Evolutionary conservation across 2,113 vertebrate genomes (phyloP), one percentile per base, ranked within the genome.

Genomic region (Noctilio leporinus): DNA sequence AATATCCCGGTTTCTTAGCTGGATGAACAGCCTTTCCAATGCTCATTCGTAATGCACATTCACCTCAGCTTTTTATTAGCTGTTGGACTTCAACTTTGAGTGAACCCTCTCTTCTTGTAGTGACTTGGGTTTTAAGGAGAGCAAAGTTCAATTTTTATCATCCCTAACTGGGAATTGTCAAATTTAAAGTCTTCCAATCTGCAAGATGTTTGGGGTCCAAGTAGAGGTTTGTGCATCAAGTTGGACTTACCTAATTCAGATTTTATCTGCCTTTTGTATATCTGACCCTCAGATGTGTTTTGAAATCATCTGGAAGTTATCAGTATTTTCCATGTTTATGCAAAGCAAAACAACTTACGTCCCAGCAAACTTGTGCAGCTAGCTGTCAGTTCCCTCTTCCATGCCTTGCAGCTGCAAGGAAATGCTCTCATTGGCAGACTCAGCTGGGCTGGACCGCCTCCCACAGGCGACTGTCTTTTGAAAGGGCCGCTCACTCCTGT

Each of bases 261-360:
- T 55, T 84, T 78, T 93, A 95, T 97, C 96, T 96, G 86, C 49
- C 70, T 93, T 93, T 86, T 76, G 85, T 78, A 78, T 87, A 72
- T 89, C 83, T 87, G 83, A 81, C 95, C 84, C 49, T 91, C 53
- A 43, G 55, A 92, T 70, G 76, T 81, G 67, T 95, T 97, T 95
- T 67, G 85, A 88, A 96, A 94, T 96, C 95, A 96, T 96, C 96
- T 96, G 97, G 96, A 96, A 92, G 91, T 81, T 92, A 96, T 96
- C 95, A 96, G 65, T 35, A 73, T 87, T 95, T 95, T 59, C 92
- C 88, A 59, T 95, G 89, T 89, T 94, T 96, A 89, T 55, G 49
- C n/a, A 15, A 57, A 91, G 89, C 81, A 86, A 92, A 96, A 96
- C 81, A 96, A 88, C 87, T 88, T 76, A 28, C 93, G 40, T 59